Conservation (phyloP, 2,797 vertebrate genomes). For the Corythornis leucogaster region DNA sequence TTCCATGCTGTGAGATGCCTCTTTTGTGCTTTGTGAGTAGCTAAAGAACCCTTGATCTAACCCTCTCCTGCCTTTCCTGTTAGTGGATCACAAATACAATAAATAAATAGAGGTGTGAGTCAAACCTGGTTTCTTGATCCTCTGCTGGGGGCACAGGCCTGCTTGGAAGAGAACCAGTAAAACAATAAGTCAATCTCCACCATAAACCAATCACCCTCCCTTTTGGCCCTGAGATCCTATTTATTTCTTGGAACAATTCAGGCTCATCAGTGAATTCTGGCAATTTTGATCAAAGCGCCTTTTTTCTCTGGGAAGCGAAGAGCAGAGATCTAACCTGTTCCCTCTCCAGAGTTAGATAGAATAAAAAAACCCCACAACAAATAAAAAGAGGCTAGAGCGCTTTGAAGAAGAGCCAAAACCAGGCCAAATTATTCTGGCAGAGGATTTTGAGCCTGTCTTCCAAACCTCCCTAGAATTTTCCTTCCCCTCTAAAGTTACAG, state of each 20-base stretch:
- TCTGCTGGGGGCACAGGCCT: constrained; percentile 34
- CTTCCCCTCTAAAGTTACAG: background rate
- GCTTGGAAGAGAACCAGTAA: constrained; percentile 10
- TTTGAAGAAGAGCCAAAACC: background rate
- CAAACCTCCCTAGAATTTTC: background rate
- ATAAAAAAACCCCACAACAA: background rate
- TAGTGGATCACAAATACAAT: rapidly evolving
- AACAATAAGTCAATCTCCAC: background rate
- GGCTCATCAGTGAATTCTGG: background rate
- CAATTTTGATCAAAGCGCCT: background rate
- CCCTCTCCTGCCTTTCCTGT: background rate
- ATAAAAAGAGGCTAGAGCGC: background rate
- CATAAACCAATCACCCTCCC: background rate
- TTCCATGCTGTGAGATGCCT: background rate
- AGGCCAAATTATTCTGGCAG: background rate
- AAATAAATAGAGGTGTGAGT: background rate
- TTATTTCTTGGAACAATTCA: background rate
- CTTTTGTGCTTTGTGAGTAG: background rate
- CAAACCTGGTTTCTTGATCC: constrained; percentile 66
- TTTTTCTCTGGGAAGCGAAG: background rate
- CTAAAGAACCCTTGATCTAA: background rate
- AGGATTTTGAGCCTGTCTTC: background rate
- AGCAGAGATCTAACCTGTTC: background rate
- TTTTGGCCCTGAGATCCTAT: background rate
- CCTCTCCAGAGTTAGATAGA: background rate